phyloP scores from a whole-genome alignment of 2,113 vertebrate species.

The Aegypius monachus region DNA sequence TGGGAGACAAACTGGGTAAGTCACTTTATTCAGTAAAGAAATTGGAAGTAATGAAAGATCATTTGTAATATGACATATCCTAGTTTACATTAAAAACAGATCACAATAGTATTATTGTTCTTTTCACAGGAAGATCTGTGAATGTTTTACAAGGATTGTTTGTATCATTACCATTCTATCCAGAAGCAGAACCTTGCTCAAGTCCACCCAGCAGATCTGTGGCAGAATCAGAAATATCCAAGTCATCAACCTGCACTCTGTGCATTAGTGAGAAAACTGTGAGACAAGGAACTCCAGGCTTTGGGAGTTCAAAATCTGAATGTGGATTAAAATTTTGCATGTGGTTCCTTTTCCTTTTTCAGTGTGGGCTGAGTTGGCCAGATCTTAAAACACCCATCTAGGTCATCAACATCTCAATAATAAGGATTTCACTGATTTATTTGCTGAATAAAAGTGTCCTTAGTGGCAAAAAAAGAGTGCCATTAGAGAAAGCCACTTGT shows the following conservation, averaged over 20 bases:
- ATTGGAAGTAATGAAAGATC: not conserved
- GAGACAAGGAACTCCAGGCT: not conserved
- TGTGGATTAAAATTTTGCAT: not conserved
- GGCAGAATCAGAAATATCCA: not conserved
- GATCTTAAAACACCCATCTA: not conserved
- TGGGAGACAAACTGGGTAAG: not conserved
- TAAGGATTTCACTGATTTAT: not conserved
- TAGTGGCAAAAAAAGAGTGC: not conserved
- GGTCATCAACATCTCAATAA: not conserved
- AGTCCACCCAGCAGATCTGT: not conserved
- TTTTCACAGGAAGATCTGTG: not conserved
- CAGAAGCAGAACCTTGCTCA: not conserved
- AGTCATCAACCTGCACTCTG: not conserved
- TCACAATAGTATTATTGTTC: not conserved
- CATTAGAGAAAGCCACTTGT: conserved; percentile 10
- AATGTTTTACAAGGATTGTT: not conserved
- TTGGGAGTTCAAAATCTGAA: not conserved
- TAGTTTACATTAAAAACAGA: not conserved
- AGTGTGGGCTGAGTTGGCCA: not conserved
- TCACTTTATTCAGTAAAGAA: not conserved
- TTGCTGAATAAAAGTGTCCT: not conserved
- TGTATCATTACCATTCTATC: not conserved
- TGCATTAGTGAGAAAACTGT: not conserved
- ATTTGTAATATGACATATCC: not conserved
- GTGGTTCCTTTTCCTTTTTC: not conserved